Percentiles rank a stretch among this genome's conserved stretches.
Conservation (phyloP, 2,797 vertebrate genomes). For the Ataeniobius toweri region DNA sequence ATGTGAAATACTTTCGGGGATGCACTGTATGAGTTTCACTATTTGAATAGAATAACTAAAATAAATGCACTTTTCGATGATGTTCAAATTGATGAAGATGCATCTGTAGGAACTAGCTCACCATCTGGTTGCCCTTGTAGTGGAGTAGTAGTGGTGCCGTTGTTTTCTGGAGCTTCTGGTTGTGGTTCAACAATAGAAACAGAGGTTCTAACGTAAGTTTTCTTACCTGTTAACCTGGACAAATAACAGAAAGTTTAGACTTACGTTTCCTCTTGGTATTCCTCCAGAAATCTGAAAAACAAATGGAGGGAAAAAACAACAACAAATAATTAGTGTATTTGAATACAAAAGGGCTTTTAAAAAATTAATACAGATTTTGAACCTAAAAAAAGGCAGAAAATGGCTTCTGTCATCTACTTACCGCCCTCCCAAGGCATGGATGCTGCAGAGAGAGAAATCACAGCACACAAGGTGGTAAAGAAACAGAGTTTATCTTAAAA, state of each 20-base stretch:
- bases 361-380: neutral
- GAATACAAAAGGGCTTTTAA: neutral
- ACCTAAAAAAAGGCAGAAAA: neutral
- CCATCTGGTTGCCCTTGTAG: neutral
- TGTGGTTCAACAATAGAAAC: neutral
- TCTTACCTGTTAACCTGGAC: neutral
- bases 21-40: neutral
- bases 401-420: slow-evolving; percentile 23
- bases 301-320: neutral
- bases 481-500: neutral
- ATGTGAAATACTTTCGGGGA: too few species aligned
- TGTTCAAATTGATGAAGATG: neutral
- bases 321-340: neutral
- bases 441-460: slow-evolving; percentile 30
- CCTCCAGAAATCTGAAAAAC: slow-evolving; percentile 63
- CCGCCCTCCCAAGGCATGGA: slow-evolving; percentile 62
- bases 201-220: neutral
- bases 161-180: neutral
- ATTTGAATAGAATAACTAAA: neutral
- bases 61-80: neutral
- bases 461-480: slow-evolving; percentile 1
- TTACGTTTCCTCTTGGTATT: slow-evolving; percentile 8
- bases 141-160: accelerated
- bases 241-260: neutral
- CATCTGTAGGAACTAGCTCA: slow-evolving; percentile 6